phyloP scores from a whole-genome alignment of 2,888 invertebrate genomes.

The Agrochola litura region DNA sequence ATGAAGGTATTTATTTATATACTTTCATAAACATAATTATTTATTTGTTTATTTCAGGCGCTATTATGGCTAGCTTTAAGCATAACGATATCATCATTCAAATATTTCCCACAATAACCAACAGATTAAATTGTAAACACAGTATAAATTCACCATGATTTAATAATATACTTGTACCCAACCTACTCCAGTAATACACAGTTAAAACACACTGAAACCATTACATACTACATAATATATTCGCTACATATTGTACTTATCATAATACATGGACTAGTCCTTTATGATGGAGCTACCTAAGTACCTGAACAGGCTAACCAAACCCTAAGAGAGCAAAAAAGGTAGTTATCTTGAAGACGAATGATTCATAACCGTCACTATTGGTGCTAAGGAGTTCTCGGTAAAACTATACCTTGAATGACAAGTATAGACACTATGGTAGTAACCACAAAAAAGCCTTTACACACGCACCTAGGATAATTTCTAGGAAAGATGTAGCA shows the following conservation, averaged over 20 bases:
- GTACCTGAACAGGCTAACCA: background rate
- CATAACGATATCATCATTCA: background rate
- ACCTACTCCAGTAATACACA: background rate
- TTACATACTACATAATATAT: background rate
- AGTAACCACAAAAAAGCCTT: constrained; percentile 3
- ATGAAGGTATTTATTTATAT: background rate
- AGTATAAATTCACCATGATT: background rate
- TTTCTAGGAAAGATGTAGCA: constrained; percentile 11
- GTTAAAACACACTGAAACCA: background rate
- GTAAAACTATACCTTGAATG: constrained; percentile 27
- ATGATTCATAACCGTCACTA: background rate
- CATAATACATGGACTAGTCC: background rate
- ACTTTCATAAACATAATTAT: constrained; percentile 26
- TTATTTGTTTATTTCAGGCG: constrained; percentile 46
- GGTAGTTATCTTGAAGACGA: constrained; percentile 20
- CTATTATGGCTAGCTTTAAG: constrained; percentile 10
- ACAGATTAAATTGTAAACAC: constrained; percentile 6
- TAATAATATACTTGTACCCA: constrained; percentile 1
- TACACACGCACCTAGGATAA: background rate
- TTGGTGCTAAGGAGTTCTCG: background rate
- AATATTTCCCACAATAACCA: background rate
- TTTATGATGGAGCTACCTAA: background rate
- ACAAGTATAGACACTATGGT: constrained; percentile 22
- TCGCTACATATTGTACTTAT: background rate
- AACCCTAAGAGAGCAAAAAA: background rate